Conservation (phyloP, 2,113 vertebrate genomes). For the Ia io region DNA sequence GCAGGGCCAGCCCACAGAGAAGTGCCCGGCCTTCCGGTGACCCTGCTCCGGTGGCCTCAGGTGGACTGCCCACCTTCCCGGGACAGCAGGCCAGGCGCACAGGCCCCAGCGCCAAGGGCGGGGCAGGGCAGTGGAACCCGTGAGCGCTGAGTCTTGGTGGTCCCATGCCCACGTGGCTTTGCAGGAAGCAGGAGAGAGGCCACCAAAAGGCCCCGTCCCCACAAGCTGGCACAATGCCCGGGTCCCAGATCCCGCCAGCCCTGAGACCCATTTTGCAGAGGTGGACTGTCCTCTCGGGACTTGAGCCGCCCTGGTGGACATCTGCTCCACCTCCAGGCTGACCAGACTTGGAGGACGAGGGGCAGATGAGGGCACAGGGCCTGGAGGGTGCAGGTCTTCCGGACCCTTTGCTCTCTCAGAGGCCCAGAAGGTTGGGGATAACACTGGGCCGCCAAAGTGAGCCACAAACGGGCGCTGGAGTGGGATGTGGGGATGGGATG, state of each 20-base stretch:
- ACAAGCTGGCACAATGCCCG: not conserved
- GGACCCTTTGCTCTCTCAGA: fast-evolving
- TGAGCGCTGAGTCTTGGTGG: fast-evolving
- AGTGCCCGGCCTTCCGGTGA: fast-evolving
- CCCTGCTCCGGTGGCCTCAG: not conserved
- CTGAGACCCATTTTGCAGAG: fast-evolving
- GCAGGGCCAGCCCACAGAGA: fast-evolving
- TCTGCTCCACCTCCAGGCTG: not conserved
- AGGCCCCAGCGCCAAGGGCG: not conserved
- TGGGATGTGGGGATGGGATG: not conserved
- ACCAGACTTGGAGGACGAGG: not conserved
- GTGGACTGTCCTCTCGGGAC: no score
- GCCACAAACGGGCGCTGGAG: not conserved
- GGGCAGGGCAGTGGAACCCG: fast-evolving
- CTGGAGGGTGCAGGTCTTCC: fast-evolving
- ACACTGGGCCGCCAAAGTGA: fast-evolving
- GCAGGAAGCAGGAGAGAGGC: not conserved
- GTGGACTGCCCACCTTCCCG: fast-evolving
- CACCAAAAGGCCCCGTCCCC: not conserved
- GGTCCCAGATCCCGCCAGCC: not conserved
- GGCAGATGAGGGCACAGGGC: no score
- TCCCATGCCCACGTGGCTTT: not conserved
- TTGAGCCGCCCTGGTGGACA: fast-evolving
- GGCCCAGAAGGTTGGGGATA: not conserved
- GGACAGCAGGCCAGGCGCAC: fast-evolving